These are phyloP conservation scores for Scomber colias DNA, from an alignment of 2,113 vertebrate species.

Conservation along the genomic window DNA sequence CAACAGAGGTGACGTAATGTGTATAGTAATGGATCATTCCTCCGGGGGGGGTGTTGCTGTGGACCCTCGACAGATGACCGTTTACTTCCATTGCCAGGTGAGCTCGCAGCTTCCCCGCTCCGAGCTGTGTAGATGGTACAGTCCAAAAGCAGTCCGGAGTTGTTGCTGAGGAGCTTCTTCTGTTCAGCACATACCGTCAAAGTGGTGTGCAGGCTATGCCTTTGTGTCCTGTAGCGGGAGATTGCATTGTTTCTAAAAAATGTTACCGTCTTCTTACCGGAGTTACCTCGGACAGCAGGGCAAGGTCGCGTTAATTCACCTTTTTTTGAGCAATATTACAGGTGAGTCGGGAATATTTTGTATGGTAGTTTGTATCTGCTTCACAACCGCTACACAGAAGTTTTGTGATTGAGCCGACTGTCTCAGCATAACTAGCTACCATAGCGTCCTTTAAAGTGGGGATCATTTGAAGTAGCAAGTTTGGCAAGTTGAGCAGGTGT, in stretches of 20 bases:
- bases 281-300: conserved; percentile 61
- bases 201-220: conserved; percentile 46
- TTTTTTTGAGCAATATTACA: conserved; percentile 72
- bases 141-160: conserved; percentile 83
- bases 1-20: conserved; percentile 83
- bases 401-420: conserved; percentile 49
- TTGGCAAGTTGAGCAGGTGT: conserved; percentile 23
- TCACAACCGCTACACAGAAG: conserved; percentile 52
- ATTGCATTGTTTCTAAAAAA: conserved; percentile 55
- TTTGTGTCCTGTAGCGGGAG: conserved; percentile 24
- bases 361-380: conserved; percentile 2
- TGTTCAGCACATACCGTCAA: conserved; percentile 67
- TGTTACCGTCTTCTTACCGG: conserved; percentile 66
- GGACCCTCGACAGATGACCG: conserved; percentile 9
- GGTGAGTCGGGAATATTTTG: conserved; percentile 72
- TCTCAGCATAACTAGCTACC: conserved; percentile 7
- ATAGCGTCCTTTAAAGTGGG: no score
- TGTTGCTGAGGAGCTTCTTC: conserved; percentile 86
- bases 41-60: conserved; percentile 35
- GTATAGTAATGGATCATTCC: conserved; percentile 65
- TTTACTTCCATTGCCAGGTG: conserved; percentile 58
- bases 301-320: conserved; percentile 49
- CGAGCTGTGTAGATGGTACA: conserved; percentile 74
- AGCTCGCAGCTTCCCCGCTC: conserved; percentile 53
- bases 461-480: conserved; percentile 3